Conservation (phyloP, 2,888 invertebrate genomes). For the Ornithoptera priamus region DNA sequence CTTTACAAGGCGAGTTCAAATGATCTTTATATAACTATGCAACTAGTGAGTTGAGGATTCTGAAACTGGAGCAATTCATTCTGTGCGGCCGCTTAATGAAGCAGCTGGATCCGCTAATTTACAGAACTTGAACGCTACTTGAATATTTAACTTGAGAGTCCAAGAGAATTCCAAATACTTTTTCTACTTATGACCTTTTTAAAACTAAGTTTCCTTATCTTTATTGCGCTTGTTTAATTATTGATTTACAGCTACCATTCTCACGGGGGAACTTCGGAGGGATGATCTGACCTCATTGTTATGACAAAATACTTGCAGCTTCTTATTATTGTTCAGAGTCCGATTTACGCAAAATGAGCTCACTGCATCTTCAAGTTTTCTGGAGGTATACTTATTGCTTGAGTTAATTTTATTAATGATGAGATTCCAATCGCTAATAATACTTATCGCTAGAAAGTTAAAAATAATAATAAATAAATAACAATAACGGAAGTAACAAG, state of each 20-base stretch:
- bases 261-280: not conserved
- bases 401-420: too few relatives aligned
- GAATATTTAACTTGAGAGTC: constrained; percentile 42
- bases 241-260: not conserved
- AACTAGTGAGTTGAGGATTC: constrained; percentile 29
- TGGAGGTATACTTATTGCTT: too few relatives aligned
- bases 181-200: not conserved
- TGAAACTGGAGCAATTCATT: constrained; percentile 45
- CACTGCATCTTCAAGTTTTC: too few relatives aligned
- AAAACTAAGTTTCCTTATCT: not conserved
- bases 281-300: too few relatives aligned
- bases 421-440: too few relatives aligned
- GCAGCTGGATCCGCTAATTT: constrained; percentile 46
- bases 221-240: not conserved
- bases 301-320: too few relatives aligned
- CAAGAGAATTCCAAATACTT: constrained; percentile 10
- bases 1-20: constrained; percentile 24
- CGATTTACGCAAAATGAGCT: too few relatives aligned
- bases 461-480: too few relatives aligned
- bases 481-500: too few relatives aligned
- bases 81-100: constrained; percentile 42
- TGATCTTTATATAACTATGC: constrained; percentile 25
- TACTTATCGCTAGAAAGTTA: too few relatives aligned
- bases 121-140: constrained; percentile 44
- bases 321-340: too few relatives aligned